Evolutionary conservation across 1,140 invertebrate genomes (phyloP), one percentile per base, ranked within the genome.

Genomic region (Heliconius hewitsoni): DNA sequence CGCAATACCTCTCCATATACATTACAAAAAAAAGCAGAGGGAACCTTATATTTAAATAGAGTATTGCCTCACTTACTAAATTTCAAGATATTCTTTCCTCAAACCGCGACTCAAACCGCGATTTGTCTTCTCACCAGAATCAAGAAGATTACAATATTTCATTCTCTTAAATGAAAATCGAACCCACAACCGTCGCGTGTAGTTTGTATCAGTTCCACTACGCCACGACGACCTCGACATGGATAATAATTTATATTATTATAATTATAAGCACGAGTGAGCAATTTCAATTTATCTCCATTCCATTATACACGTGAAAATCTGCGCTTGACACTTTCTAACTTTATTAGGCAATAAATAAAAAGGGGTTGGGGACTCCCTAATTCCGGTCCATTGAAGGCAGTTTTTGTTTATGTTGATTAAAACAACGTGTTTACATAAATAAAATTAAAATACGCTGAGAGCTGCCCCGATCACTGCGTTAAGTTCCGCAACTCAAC

Each of bases 331-430:
- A 77, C 42, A 66, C 55, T 75, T 74, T 34, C 60, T 55, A 46
- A 39, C 39, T 66, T 77, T 71, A 77, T 71, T 77, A 42, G 70
- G 13, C 66, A 27, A 55, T 50, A 55, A 77, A 77, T 72, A 72
- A 77, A 77, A 77, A 72, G 76, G 27, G 70, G 66, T 76, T 66
- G 71, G 70, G 27, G 30, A 46, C n/a, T 27, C 60, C 16, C 19
- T 66, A 27, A 66, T 13, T 66, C 27, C 8, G 60, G 60, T 30
- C 27, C 27, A 30, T 66, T 16, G 60, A 30, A 11, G 60, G 60
- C 16, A 27, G 27, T 66, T 66, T 66, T 66, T 66, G 60, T 66
- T 66, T 66, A 66, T 66, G 60, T 66, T 66, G 11, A 66, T 66
- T 66, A 60, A 66, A 30, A 66, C 11, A 13, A 23, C 2, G n/a